phyloP scores from a whole-genome alignment of 1,140 invertebrate species.

The Chionoecetes opilio region DNA sequence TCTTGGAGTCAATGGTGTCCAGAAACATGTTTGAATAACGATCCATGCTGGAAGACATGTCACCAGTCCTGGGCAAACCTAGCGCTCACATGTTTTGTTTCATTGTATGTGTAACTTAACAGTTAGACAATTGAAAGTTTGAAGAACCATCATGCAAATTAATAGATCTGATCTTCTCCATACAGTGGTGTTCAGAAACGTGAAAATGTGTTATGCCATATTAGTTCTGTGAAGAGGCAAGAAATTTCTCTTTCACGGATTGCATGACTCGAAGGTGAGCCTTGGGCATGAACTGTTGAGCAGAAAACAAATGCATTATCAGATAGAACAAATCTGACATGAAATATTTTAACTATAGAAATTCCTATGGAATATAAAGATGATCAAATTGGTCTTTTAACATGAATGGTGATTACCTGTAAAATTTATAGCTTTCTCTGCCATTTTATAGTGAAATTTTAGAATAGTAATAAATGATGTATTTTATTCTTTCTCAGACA shows the following conservation, averaged over 20 bases:
- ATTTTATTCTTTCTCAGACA: constrained; percentile 41
- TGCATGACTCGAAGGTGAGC: not conserved
- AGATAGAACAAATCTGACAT: constrained; percentile 65
- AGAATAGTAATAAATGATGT: constrained; percentile 64
- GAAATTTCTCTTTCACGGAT: not conserved
- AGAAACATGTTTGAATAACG: not conserved
- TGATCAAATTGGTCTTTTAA: constrained; percentile 77
- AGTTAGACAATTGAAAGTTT: not conserved
- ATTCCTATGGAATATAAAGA: constrained; percentile 77
- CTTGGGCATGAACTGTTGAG: not conserved
- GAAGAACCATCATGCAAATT: constrained; percentile 31
- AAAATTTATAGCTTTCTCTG: constrained; percentile 53
- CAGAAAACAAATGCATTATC: constrained; percentile 52
- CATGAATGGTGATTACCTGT: constrained; percentile 65
- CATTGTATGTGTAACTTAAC: not conserved
- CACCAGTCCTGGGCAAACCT: not conserved
- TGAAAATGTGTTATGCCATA: not conserved
- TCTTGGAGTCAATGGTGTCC: not conserved
- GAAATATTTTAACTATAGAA: constrained; percentile 54
- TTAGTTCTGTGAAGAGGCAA: no score
- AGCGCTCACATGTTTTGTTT: not conserved
- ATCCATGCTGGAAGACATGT: not conserved
- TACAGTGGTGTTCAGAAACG: not conserved
- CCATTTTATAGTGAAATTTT: constrained; percentile 61
- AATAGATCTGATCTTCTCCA: constrained; percentile 7